Base-by-base conservation (phyloP, 2,113 vertebrate genomes). In the Ivindomyrus marchei region DNA sequence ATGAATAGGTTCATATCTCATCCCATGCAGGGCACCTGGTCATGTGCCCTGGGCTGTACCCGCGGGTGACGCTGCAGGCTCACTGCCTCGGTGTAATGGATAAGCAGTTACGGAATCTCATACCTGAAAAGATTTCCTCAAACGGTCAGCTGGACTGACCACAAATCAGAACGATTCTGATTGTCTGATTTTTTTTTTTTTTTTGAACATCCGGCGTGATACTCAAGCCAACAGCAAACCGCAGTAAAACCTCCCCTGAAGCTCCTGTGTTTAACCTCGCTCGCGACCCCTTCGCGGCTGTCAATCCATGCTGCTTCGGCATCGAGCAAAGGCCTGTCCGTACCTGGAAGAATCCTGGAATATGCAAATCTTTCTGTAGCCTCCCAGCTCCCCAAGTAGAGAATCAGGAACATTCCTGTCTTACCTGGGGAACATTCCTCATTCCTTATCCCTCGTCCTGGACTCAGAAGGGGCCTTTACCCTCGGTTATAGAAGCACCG, bases 401-500 rank as follows among this genome's bases (percentile, higher is more conserved):
- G 58, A n/a, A 62, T n/a, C 58, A n/a, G 21, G 62, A 70, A 11
- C 62, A 31, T 47, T 70, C n/a, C 47, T 6, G 45, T 11, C 83
- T 90, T 86, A 90, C 36, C 31, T 80, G 74, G 36, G 74, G 74
- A 19, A 90, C 47, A 19, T 36, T 85, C 47, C 50, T 89, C 89
- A 90, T 90, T 46, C 80, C 53, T 47, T n/a, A 7, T 85, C 11
- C 24, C 74, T 50, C 47, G 42, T 85, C 83, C 36, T 49, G 39
- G 83, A 85, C 21, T 86, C 45, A 42, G 11, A 50, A 85, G 85
- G 24, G n/a, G 49, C 1, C 24, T 31, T 86, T 31, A 45, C 15
- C 15, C 85, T 36, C 5, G 5, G 39, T 13, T 46, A 46, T 27
- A 36, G 42, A 42, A 3, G 50, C n/a, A 53, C 24, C 0, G 7